Conservation (phyloP, 1,140 invertebrate genomes). For the Neodiprion lecontei region DNA sequence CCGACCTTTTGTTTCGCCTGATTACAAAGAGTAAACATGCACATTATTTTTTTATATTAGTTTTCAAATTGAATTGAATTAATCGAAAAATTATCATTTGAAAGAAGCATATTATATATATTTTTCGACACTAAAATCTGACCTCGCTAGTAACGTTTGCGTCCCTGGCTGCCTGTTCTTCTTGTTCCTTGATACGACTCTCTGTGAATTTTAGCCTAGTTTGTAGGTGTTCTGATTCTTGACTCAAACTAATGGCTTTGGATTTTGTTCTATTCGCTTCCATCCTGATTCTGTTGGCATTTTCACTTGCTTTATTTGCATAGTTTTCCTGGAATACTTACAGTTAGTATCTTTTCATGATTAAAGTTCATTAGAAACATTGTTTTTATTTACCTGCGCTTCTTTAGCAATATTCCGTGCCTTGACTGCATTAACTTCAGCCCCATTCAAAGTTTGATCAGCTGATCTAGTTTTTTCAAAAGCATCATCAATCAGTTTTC, state of each 20-base stretch:
- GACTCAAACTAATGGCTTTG: slow-evolving; percentile 75
- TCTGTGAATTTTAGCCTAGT: slow-evolving; percentile 76
- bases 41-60: not conserved
- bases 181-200: slow-evolving; percentile 72
- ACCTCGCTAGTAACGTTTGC: slow-evolving; percentile 76
- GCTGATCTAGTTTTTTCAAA: slow-evolving; percentile 72
- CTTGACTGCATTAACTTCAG: slow-evolving; percentile 78
- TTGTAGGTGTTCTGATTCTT: slow-evolving; percentile 78
- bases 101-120: slow-evolving; percentile 9
- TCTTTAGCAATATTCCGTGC: slow-evolving; percentile 79
- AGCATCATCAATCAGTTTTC: slow-evolving; percentile 63
- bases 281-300: slow-evolving; percentile 78
- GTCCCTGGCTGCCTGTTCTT: slow-evolving; percentile 78
- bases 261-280: slow-evolving; percentile 79
- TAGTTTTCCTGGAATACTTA: slow-evolving; percentile 55
- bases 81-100: not conserved
- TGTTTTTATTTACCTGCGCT: slow-evolving; percentile 71
- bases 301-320: slow-evolving; percentile 48
- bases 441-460: slow-evolving; percentile 73
- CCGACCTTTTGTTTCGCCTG: slow-evolving; percentile 80
- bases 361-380: slow-evolving; percentile 10
- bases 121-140: slow-evolving; percentile 50
- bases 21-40: slow-evolving; percentile 31
- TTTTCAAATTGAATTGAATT: slow-evolving; percentile 9
- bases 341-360: slow-evolving; percentile 23